These are phyloP conservation scores for Neotoma lepida DNA, from an alignment of 2,113 vertebrate species.

Conservation along the genomic window DNA sequence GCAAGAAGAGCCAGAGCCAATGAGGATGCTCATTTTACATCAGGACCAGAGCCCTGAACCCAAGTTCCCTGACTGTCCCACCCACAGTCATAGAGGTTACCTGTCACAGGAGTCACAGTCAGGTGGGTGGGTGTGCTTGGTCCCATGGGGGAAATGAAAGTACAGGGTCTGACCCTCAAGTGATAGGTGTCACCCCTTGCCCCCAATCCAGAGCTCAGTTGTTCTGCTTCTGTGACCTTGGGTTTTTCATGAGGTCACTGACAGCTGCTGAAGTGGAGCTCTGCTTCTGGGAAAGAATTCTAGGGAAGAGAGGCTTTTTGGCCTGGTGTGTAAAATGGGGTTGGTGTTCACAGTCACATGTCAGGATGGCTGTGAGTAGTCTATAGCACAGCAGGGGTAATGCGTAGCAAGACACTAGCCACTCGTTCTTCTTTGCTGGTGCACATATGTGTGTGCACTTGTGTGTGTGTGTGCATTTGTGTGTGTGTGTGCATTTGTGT, in stretches of 20 bases:
- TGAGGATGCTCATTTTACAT: not conserved
- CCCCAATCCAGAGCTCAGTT: not conserved
- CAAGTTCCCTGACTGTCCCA: fast-evolving
- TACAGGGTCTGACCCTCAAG: not conserved
- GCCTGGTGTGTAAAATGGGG: not conserved
- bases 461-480: not conserved
- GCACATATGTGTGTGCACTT: not conserved
- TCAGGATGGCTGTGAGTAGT: not conserved
- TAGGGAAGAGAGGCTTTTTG: not conserved
- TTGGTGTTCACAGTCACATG: not conserved
- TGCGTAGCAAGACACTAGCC: too few relatives aligned
- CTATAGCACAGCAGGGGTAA: not conserved
- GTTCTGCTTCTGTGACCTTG: not conserved
- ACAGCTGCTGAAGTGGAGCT: not conserved
- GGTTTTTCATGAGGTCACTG: not conserved
- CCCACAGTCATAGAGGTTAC: not conserved
- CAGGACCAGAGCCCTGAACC: not conserved
- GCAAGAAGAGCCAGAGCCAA: not conserved
- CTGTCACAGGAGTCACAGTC: not conserved
- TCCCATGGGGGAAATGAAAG: not conserved
- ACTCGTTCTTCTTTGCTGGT: too few relatives aligned
- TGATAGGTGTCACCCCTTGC: not conserved
- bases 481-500: too few relatives aligned
- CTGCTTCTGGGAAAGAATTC: not conserved
- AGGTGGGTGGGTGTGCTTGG: not conserved